Percentiles rank a stretch among this genome's conserved stretches.
Conservation (phyloP, 1,140 invertebrate species). For the Procambarus clarkii region DNA sequence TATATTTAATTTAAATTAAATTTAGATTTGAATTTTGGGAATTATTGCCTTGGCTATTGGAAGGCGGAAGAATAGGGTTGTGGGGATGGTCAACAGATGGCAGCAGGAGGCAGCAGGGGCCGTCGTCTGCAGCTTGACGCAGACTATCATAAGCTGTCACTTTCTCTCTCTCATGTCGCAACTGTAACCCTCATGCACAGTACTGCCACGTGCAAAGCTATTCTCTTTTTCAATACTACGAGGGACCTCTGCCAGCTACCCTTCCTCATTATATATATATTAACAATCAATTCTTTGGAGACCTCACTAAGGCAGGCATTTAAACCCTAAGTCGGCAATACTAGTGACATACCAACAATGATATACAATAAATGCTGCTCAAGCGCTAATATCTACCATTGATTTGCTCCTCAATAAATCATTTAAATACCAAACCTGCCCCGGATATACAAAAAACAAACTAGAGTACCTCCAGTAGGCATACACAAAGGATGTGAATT, state of each 20-base stretch:
- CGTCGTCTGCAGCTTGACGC: slow-evolving; percentile 63
- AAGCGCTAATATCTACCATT: too few relatives aligned
- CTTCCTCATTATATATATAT: too few relatives aligned
- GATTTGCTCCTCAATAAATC: too few relatives aligned
- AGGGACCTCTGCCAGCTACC: too few relatives aligned
- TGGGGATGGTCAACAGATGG: slow-evolving; percentile 59
- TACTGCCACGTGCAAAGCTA: neutral
- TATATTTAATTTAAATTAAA: neutral
- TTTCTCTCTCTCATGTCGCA: neutral
- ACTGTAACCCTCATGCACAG: too few relatives aligned
- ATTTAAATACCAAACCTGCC: too few relatives aligned
- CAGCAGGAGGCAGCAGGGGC: slow-evolving; percentile 1
- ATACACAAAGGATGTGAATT: too few relatives aligned
- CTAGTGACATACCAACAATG: neutral
- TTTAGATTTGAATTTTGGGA: neutral
- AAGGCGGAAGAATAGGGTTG: slow-evolving; percentile 25
- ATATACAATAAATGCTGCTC: neutral
- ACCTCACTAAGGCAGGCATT: neutral
- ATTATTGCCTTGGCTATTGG: neutral
- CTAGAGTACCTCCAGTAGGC: too few relatives aligned
- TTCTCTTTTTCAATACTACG: neutral
- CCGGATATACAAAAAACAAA: too few relatives aligned
- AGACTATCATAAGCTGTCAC: slow-evolving; percentile 8
- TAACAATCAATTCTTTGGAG: neutral
- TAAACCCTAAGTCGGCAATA: neutral